Conservation (phyloP, 2,888 invertebrate genomes). For the Netelia fuscicornis region DNA sequence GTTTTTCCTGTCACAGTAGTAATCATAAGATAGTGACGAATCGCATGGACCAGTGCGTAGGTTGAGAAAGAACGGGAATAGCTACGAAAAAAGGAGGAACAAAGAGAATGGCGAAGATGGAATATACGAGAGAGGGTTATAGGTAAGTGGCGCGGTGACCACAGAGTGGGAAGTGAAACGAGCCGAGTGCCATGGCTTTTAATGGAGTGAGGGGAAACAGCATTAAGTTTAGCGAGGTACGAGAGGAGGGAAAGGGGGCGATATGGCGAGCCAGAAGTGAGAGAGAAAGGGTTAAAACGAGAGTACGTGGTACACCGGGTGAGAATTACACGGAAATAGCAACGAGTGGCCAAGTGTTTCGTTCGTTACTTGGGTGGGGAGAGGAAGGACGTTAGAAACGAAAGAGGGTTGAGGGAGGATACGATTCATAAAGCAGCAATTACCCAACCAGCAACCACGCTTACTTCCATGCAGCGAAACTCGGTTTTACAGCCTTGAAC, state of each 20-base stretch:
- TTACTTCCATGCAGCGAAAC: constrained; percentile 34
- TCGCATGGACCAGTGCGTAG: constrained; percentile 1
- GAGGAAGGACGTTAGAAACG: constrained; percentile 64
- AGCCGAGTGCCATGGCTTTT: constrained; percentile 82
- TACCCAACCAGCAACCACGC: constrained; percentile 74
- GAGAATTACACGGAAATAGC: constrained; percentile 81
- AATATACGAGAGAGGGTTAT: constrained; percentile 69
- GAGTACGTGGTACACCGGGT: constrained; percentile 74
- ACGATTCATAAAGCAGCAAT: constrained; percentile 84
- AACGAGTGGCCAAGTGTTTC: constrained; percentile 71
- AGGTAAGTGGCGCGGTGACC: constrained; percentile 77
- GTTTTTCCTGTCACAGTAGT: neutral
- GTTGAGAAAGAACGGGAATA: constrained; percentile 23
- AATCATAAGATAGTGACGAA: neutral
- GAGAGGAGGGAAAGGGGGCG: constrained; percentile 73
- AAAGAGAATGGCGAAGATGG: constrained; percentile 63
- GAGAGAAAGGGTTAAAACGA: constrained; percentile 53
- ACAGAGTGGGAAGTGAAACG: constrained; percentile 82
- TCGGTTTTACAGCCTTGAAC: constrained; percentile 20
- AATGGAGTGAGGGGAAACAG: constrained; percentile 83
- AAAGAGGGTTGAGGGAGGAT: constrained; percentile 75
- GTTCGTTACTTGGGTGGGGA: constrained; percentile 49
- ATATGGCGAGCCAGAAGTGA: constrained; percentile 55
- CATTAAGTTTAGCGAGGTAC: constrained; percentile 75
- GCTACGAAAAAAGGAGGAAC: constrained; percentile 10